phyloP scores from a whole-genome alignment of 53 echinoderm and acorn worm genomes.

The Apostichopus leukothele region DNA sequence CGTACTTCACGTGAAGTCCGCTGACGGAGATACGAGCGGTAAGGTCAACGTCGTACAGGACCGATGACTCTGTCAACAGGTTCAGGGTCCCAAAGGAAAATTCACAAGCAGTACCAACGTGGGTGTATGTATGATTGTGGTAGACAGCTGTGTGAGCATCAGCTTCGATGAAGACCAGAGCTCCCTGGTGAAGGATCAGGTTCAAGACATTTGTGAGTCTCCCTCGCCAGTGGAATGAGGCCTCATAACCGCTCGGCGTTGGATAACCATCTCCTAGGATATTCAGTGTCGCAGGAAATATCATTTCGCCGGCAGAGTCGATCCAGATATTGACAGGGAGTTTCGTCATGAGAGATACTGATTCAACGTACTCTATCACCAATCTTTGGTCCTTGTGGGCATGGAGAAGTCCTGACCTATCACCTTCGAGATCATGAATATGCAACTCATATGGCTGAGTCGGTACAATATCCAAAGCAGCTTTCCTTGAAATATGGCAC shows the following conservation, averaged over 20 bases:
- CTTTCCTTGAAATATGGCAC: slow-evolving; percentile 65
- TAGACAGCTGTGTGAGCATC: slow-evolving; percentile 83
- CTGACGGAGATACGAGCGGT: slow-evolving; percentile 72
- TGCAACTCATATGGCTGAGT: slow-evolving; percentile 47
- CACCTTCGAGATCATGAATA: slow-evolving; percentile 78
- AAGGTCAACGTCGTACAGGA: slow-evolving; percentile 74
- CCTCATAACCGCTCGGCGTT: slow-evolving; percentile 48
- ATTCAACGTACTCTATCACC: slow-evolving; percentile 73
- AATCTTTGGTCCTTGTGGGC: slow-evolving; percentile 67
- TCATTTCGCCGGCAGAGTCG: slow-evolving; percentile 64
- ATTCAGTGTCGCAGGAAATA: slow-evolving; percentile 83
- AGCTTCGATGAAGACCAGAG: slow-evolving; percentile 60
- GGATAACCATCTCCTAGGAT: slow-evolving; percentile 75
- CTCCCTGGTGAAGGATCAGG: slow-evolving; percentile 67
- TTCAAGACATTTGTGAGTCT: slow-evolving; percentile 75
- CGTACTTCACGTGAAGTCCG: slow-evolving; percentile 76
- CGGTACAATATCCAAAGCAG: slow-evolving; percentile 66
- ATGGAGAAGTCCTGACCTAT: slow-evolving; percentile 80
- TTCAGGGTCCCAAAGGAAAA: slow-evolving; percentile 81
- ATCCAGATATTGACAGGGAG: slow-evolving; percentile 78
- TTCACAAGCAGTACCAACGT: slow-evolving; percentile 61
- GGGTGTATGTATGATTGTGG: slow-evolving; percentile 62
- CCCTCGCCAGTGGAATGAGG: slow-evolving; percentile 74
- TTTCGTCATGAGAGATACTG: slow-evolving; percentile 77
- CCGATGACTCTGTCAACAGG: slow-evolving; percentile 74